These are phyloP conservation scores for Xylocampa areola DNA, from an alignment of 2,888 invertebrate genomes.

Conservation along the genomic window DNA sequence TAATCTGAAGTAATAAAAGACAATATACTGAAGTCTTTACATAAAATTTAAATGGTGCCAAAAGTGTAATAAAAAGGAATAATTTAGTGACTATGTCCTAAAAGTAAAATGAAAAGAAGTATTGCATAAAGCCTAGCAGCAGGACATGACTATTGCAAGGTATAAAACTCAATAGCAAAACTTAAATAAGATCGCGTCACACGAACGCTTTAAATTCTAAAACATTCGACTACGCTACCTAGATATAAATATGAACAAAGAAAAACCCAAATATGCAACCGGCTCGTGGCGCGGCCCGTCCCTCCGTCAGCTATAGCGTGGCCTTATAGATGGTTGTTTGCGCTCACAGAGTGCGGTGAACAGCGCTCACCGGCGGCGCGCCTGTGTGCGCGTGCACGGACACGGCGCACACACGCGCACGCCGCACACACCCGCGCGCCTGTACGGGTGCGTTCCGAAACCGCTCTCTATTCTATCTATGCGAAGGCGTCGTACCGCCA, in stretches of 20 bases:
- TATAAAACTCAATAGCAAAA: background rate
- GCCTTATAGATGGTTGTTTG: conserved; percentile 90
- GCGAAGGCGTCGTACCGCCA: conserved; percentile 89
- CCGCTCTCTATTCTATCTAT: conserved; percentile 90
- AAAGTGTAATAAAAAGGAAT: background rate
- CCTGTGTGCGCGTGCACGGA: conserved; percentile 80
- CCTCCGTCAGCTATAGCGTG: conserved; percentile 90
- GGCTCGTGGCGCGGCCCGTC: conserved; percentile 82
- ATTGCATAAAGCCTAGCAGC: background rate
- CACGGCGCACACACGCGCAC: conserved; percentile 68
- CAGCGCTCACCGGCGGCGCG: conserved; percentile 88
- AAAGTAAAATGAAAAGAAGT: background rate
- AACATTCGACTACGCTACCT: conserved; percentile 40
- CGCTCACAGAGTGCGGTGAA: conserved; percentile 90
- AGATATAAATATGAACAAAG: conserved; percentile 63
- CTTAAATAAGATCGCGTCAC: background rate
- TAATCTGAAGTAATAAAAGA: background rate
- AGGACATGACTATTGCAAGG: background rate
- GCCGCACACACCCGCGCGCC: conserved; percentile 67
- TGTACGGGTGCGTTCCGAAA: conserved; percentile 89
- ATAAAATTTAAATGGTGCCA: background rate
- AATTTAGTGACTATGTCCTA: background rate
- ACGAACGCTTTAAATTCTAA: conserved; percentile 17
- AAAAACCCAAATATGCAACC: conserved; percentile 67
- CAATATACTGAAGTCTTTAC: background rate